Evolutionary conservation across 2,888 invertebrate species (phyloP).

Genomic region (Zelleria hepariella): DNA sequence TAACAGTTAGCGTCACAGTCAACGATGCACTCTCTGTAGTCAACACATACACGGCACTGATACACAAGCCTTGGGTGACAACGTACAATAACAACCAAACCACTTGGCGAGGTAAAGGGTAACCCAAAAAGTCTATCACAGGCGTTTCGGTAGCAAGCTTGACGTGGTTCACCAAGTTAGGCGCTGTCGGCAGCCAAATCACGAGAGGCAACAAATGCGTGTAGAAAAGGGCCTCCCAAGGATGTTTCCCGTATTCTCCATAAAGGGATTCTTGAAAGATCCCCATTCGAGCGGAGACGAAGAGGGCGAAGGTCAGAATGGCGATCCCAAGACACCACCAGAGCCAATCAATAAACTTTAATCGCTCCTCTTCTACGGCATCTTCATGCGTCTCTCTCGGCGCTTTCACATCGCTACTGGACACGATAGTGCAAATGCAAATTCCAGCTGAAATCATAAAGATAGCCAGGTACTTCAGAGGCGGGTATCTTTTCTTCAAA

Average conservation of each 20-base stretch:
- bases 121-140: constrained; percentile 72
- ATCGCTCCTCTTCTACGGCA: constrained; percentile 47
- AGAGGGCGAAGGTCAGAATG: constrained; percentile 88
- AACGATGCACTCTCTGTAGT: constrained; percentile 95
- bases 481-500: constrained; percentile 84
- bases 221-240: constrained; percentile 88
- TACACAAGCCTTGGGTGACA: constrained; percentile 92
- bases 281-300: constrained; percentile 96
- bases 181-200: constrained; percentile 84
- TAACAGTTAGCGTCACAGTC: constrained; percentile 96
- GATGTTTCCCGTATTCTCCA: constrained; percentile 89
- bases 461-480: constrained; percentile 91
- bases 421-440: constrained; percentile 89
- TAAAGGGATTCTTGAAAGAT: constrained; percentile 93
- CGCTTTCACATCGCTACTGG: constrained; percentile 79
- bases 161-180: constrained; percentile 84
- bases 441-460: constrained; percentile 95
- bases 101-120: constrained; percentile 81
- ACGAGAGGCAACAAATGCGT: constrained; percentile 94
- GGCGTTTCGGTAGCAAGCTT: constrained; percentile 79
- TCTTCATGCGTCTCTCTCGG: constrained; percentile 56
- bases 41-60: constrained; percentile 93
- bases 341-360: constrained; percentile 63
- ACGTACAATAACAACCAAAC: constrained; percentile 86
- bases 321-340: constrained; percentile 81